Percentiles rank a stretch among this genome's conserved stretches.
phyloP scores from a whole-genome alignment of 2,113 vertebrate genomes.

The Echinops telfairi region DNA sequence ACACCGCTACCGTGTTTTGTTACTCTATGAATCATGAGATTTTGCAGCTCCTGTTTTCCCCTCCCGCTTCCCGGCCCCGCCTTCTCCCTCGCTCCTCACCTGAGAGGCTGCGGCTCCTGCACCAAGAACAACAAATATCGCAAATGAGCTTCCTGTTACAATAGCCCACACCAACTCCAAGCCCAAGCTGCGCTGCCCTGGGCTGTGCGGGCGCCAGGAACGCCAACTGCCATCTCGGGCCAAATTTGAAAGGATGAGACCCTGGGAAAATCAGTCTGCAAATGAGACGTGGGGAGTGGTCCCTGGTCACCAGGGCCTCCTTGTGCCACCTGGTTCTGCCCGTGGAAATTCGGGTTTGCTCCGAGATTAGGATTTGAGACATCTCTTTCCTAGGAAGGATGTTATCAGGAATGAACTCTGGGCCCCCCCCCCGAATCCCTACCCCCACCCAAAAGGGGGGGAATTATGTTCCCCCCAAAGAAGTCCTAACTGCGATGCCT shows the following conservation, averaged over 20 bases:
- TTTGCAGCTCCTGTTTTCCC: constrained; percentile 49
- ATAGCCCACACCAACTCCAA: background rate
- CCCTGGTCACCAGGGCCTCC: background rate
- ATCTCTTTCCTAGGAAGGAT: background rate
- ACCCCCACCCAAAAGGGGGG: background rate
- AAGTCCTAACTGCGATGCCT: background rate
- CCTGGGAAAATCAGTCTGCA: background rate
- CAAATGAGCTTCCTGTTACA: background rate
- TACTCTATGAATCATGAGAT: constrained; percentile 71
- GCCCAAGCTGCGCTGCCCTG: background rate
- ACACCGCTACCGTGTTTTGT: constrained; percentile 69
- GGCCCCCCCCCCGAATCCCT: background rate
- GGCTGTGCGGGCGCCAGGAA: background rate
- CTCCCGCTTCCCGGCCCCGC: constrained; percentile 11
- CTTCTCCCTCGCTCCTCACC: constrained; percentile 50
- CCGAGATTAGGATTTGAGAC: background rate
- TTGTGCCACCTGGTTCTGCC: background rate
- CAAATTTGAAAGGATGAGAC: background rate
- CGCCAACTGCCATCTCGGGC: background rate
- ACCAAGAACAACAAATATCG: background rate
- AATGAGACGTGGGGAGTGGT: background rate
- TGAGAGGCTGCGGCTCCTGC: background rate
- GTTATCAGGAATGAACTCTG: background rate
- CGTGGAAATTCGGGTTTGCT: background rate
- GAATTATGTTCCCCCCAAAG: background rate